Evolutionary conservation across 2,888 invertebrate genomes (phyloP).

Genomic region (Synanthedon vespiformis): DNA sequence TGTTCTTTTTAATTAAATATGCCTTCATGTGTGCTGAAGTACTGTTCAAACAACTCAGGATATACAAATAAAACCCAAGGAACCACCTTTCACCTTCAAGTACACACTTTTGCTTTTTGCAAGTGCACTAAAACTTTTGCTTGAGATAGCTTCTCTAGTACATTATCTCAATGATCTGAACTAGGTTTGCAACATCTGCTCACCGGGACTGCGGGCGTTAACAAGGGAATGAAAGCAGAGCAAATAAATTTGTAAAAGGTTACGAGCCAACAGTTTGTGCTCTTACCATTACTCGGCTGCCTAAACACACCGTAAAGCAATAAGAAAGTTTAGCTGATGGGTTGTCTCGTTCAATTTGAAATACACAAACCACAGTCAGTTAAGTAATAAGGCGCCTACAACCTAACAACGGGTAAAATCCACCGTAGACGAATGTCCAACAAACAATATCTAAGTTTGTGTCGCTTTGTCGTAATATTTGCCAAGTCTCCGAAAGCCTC

Average conservation of each 20-base stretch:
- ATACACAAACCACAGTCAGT: conserved; percentile 5
- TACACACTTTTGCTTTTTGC: no score
- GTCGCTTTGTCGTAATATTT: conserved; percentile 57
- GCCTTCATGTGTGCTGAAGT: no score
- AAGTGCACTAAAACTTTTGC: no score
- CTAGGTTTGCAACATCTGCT: no score
- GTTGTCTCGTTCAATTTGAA: conserved; percentile 1
- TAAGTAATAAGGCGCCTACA: background rate
- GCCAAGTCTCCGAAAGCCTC: conserved; percentile 41
- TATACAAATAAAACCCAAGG: no score
- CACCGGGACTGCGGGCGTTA: no score
- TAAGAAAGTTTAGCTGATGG: conserved; percentile 1
- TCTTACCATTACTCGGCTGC: background rate
- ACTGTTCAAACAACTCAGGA: no score
- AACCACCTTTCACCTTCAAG: no score
- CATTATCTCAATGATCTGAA: no score
- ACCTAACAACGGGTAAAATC: conserved; percentile 15
- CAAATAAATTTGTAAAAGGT: background rate
- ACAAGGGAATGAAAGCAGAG: background rate
- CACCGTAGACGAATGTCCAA: conserved; percentile 38
- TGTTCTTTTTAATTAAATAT: no score
- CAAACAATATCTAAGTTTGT: conserved; percentile 56
- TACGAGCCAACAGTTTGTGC: background rate
- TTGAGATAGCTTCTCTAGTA: no score
- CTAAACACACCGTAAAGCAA: background rate